Base-by-base conservation (phyloP, 2,113 vertebrate genomes). In the Sturnira hondurensis region DNA sequence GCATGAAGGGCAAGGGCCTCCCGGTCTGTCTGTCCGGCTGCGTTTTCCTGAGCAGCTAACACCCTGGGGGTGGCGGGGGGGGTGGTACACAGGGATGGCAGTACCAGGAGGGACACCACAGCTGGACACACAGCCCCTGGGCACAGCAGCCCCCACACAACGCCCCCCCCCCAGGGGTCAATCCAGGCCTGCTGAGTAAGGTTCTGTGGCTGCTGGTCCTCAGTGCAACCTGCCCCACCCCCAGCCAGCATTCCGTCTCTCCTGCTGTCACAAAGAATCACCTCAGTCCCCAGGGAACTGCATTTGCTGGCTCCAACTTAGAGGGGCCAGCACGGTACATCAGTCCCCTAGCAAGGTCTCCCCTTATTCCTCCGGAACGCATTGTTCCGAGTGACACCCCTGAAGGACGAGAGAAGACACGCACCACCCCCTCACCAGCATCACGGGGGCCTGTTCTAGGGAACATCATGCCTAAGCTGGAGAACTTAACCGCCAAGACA, bases 31-130 rank as follows among this genome's bases (percentile, higher is more conserved):
- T 13, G 26, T 13, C 16, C 95, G 45, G 19, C 52, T 54, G 52
- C 52, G 33, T 71, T 97, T 91, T 81, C 26, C 85, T 94, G 96
- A 97, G 73, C n/a, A 86, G 82, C 73, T 89, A 96, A 95, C 78
- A 96, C 91, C 70, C 28, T 14, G 12, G 56, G 56, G 3, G 54
- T 14, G 12, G 56, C 22, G 3, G 54, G 5, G 10, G 28, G 61
- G n/a, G n/a, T n/a, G n/a, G 11, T 26, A 11, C 58, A 31, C 3
- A 74, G 58, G 65, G 74, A 97, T 0, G 81, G 73, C 92, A 87
- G 91, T 54, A 88, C 33, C 38, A 38, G 28, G 11, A 95, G 38
- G 41, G 92, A 63, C 68, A 89, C 83, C 45, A 70, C 26, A 24
- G 33, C 36, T 3, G 9, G 65, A 58, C 58, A 50, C 58, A 65